Base-by-base conservation (phyloP, 2,113 vertebrate species). In the Larimichthys crocea region DNA sequence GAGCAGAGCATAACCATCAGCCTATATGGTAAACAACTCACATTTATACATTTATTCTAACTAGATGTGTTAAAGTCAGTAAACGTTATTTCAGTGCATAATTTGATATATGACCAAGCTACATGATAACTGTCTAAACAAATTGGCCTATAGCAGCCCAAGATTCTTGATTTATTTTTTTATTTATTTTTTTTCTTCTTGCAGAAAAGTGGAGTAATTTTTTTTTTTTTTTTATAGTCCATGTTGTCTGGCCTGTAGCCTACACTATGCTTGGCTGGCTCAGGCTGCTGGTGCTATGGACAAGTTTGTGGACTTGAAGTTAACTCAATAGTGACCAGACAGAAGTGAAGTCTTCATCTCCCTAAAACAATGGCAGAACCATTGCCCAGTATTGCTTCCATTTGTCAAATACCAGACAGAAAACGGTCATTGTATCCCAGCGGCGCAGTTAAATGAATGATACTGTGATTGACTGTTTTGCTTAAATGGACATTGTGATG, bases 321-420 rank as follows among this genome's bases (percentile, higher is more conserved):
- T 90, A 90, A 93, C 88, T 84, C 88, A 91, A 64, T 90, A 90
- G 35, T 86, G 84, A 80, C 88, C 86, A 81, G 66, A 81, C 79
- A 65, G 60, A 89, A 84, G 60, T 73, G 0, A 68, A 83, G 64
- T 48, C 40, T 79, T 31, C 35, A 64, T 76, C 3, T 74, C 31
- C 29, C 24, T 44, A 9, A 5, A 60, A 17, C 15, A 88, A 63
- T 44, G 57, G 59, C 29, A 44, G 75, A 64, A 35, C 7, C n/a
- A 52, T 17, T 60, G 0, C 49, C 11, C 50, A 52, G 0, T n/a
- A n/a, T 52, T 26, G 20, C 10, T 29, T 67, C 3, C 2, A 59
- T 70, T 26, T 11, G 29, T 22, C 7, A 50, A 24, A 40, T 66
- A n/a, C 3, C 22, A 42, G 46, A 29, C 49, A 80, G 61, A 73